These are phyloP conservation scores for Eupithecia vulgata DNA, from an alignment of 2,888 invertebrate species.

Conservation along the genomic window DNA sequence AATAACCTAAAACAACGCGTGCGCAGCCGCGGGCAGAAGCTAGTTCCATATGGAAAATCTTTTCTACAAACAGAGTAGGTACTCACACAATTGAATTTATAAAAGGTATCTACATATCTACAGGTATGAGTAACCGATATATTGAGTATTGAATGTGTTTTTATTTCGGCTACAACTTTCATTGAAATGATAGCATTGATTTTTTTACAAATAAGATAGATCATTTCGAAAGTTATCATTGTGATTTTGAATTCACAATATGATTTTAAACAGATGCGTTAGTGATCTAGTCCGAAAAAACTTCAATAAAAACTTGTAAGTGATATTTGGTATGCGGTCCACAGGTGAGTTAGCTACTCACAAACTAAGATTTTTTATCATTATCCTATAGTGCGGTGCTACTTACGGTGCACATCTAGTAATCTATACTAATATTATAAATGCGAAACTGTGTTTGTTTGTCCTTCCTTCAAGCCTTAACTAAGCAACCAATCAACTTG, in stretches of 20 bases:
- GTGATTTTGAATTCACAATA: conserved; percentile 1
- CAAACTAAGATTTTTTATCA: background rate
- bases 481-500: too few relatives aligned
- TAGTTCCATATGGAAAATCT: background rate
- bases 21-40: too few relatives aligned
- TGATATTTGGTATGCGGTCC: background rate
- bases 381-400: too few relatives aligned
- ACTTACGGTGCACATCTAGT: too few relatives aligned
- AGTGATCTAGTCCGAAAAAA: background rate
- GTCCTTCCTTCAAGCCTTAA: too few relatives aligned
- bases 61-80: background rate
- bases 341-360: background rate
- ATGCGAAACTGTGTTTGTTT: too few relatives aligned
- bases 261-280: background rate
- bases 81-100: background rate
- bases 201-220: conserved; percentile 16
- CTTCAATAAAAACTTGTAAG: background rate
- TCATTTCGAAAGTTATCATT: conserved; percentile 11
- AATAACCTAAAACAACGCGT: too few relatives aligned
- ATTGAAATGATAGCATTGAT: conserved; percentile 13
- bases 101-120: background rate
- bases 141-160: background rate
- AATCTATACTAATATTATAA: too few relatives aligned
- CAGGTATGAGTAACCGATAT: conserved; percentile 9
- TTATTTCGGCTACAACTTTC: conserved; percentile 19